A percentile compares a stretch with the other conserved stretches of the same genome.
Evolutionary conservation across 2,113 vertebrate genomes (phyloP).

Genomic region (Phaetusa simplex): DNA sequence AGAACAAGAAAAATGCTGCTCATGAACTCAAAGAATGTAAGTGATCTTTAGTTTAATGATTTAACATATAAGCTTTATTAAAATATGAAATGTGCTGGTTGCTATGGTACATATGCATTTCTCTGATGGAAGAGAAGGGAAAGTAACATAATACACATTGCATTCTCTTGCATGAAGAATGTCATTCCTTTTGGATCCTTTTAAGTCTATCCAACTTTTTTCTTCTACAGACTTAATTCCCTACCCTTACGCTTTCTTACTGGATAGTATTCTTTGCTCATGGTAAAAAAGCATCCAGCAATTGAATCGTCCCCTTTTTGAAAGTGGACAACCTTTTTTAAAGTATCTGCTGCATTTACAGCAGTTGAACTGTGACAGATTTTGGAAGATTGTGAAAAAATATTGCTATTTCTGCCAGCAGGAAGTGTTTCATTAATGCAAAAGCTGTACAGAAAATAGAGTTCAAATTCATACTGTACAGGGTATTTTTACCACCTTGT

Average conservation of each 20-base stretch:
- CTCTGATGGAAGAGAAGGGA: neutral
- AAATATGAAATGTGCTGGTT: neutral
- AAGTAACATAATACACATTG: neutral
- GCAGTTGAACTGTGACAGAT: neutral
- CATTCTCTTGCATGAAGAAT: neutral
- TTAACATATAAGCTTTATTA: neutral
- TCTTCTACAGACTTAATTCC: neutral
- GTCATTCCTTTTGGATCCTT: neutral
- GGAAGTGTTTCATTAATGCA: neutral
- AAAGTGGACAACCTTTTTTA: neutral
- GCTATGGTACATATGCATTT: neutral
- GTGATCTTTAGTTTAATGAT: conserved; percentile 39
- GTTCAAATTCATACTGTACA: neutral
- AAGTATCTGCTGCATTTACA: neutral
- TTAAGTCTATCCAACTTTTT: neutral
- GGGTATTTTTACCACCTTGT: neutral
- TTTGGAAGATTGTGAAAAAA: conserved; percentile 23
- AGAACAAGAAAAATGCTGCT: conserved; percentile 32
- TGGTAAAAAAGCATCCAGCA: neutral
- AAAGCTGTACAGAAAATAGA: neutral
- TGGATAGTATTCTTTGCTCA: neutral
- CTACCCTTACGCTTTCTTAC: neutral
- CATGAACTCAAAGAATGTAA: conserved; percentile 32
- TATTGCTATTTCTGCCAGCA: conserved; percentile 4
- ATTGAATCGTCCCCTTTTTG: neutral